A percentile compares a stretch with the other conserved stretches of the same genome.
phyloP scores from a whole-genome alignment of 2,888 invertebrate genomes.

The Lasioglossum lativentre region DNA sequence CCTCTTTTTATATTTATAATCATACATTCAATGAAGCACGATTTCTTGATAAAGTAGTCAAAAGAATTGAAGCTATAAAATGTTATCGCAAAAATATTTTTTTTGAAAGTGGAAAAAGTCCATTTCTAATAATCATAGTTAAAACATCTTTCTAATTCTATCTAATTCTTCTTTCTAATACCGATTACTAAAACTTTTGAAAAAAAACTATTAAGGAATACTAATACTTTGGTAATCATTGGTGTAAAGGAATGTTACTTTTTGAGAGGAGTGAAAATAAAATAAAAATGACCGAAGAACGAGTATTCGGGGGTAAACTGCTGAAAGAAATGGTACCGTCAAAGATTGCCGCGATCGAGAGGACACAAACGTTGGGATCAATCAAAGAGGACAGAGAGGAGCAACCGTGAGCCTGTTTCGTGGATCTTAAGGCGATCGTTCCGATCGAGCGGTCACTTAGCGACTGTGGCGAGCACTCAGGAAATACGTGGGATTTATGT shows the following conservation, averaged over 20 bases:
- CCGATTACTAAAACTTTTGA: too few relatives aligned
- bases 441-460: conserved; percentile 20
- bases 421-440: conserved; percentile 13
- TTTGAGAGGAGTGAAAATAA: background rate
- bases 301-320: background rate
- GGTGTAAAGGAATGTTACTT: background rate
- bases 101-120: too few relatives aligned
- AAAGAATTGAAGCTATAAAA: too few relatives aligned
- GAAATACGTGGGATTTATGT: conserved; percentile 37
- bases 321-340: background rate
- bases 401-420: conserved; percentile 6
- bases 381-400: background rate
- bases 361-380: background rate
- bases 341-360: background rate
- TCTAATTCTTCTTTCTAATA: too few relatives aligned
- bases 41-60: too few relatives aligned
- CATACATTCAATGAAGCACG: too few relatives aligned
- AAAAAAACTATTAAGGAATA: too few relatives aligned
- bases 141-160: too few relatives aligned
- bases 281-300: background rate
- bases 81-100: too few relatives aligned
- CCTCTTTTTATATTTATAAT: too few relatives aligned
- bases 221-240: too few relatives aligned
- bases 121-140: too few relatives aligned
- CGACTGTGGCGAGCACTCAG: background rate